Percentiles rank a stretch among this genome's conserved stretches.
Conservation (phyloP, 2,888 invertebrate species). For the Epistrophe eligans region DNA sequence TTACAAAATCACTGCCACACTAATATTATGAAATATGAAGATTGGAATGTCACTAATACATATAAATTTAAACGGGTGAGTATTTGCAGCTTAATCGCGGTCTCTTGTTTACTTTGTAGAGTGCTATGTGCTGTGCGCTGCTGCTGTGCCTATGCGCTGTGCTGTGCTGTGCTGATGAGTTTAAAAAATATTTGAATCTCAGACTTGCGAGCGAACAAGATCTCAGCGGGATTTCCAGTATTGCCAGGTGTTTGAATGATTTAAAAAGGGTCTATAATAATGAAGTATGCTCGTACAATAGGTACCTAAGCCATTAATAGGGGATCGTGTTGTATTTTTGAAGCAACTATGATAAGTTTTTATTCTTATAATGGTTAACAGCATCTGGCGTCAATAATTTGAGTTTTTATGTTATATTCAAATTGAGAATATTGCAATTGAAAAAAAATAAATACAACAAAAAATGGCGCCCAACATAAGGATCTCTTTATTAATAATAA, state of each 20-base stretch:
- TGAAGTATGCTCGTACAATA: not conserved
- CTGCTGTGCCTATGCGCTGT: too few relatives aligned
- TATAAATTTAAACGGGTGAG: slow-evolving; percentile 32
- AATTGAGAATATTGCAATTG: too few relatives aligned
- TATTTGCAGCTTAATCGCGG: slow-evolving; percentile 68
- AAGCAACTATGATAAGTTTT: not conserved
- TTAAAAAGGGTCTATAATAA: not conserved
- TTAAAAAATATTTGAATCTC: slow-evolving; percentile 34
- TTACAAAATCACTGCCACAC: slow-evolving; percentile 73
- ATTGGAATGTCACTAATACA: slow-evolving; percentile 74
- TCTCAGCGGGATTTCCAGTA: slow-evolving; percentile 23
- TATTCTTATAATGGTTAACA: not conserved
- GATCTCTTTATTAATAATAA: not conserved
- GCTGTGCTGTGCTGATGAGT: slow-evolving; percentile 12
- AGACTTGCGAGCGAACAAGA: slow-evolving; percentile 27
- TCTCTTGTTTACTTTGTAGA: slow-evolving; percentile 51
- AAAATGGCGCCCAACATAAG: not conserved
- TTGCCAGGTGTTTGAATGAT: slow-evolving; percentile 15
- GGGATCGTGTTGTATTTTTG: not conserved
- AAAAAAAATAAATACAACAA: not conserved
- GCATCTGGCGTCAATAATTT: not conserved
- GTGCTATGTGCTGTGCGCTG: slow-evolving; percentile 22
- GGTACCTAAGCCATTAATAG: not conserved
- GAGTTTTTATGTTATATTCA: not conserved
- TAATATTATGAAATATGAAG: slow-evolving; percentile 38